Conservation (phyloP, 2,888 invertebrate genomes). For the Nasonovia ribisnigri region DNA sequence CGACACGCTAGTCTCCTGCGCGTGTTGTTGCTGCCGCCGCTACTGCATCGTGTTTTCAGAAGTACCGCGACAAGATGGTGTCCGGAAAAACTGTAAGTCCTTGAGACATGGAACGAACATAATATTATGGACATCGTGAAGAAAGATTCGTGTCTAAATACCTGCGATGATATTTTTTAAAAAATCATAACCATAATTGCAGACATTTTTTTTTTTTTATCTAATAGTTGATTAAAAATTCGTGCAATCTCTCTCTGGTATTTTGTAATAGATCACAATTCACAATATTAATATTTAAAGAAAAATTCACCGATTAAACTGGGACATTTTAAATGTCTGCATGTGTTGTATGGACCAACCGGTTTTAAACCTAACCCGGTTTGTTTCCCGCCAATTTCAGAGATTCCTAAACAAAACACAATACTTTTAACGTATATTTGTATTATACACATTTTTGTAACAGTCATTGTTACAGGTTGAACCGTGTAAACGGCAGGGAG, state of each 20-base stretch:
- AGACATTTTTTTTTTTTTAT: neutral
- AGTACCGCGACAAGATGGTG: conserved; percentile 50
- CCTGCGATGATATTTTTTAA: neutral
- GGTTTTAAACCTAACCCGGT: neutral
- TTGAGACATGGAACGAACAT: neutral
- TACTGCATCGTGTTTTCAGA: neutral
- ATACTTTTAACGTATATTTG: neutral
- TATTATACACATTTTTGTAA: neutral
- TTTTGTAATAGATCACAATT: neutral
- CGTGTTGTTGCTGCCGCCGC: neutral
- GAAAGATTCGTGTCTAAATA: neutral
- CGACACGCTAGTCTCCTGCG: neutral
- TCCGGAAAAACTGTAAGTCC: conserved; percentile 65
- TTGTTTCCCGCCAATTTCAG: conserved; percentile 36
- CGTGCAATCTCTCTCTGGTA: neutral
- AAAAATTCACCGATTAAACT: neutral
- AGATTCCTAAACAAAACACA: neutral
- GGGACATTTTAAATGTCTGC: neutral
- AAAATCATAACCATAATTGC: neutral
- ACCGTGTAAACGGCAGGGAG: neutral
- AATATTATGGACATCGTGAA: too few relatives aligned
- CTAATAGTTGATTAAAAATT: neutral
- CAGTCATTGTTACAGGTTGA: neutral
- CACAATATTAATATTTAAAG: neutral
- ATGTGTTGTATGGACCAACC: neutral